Percentiles rank a stretch among this genome's conserved stretches.
phyloP scores from a whole-genome alignment of 2,797 vertebrate species.

The Mormyrus proboscirostris region DNA sequence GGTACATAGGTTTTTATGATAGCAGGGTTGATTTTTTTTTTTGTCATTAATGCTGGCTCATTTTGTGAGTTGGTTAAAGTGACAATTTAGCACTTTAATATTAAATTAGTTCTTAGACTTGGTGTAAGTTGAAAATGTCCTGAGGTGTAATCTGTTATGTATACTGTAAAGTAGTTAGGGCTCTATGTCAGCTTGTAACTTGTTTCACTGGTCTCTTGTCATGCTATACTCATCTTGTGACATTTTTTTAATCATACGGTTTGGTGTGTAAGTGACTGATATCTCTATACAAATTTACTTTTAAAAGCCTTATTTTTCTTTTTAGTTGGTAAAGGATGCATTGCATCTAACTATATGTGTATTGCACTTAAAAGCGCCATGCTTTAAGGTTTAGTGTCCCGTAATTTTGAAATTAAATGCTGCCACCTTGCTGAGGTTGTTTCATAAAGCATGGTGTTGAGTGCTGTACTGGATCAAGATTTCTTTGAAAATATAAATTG shows the following conservation, averaged over 20 bases:
- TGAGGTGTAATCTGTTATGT: background rate
- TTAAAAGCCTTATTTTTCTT: background rate
- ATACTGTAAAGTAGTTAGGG: background rate
- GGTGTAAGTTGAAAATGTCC: background rate
- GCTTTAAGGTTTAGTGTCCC: background rate
- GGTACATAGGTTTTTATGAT: background rate
- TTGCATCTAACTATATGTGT: background rate
- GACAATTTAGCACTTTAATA: background rate
- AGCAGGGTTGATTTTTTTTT: background rate
- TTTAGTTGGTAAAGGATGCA: background rate
- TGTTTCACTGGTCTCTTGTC: background rate
- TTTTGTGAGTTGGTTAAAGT: background rate
- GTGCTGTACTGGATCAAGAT: background rate
- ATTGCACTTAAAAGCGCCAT: background rate
- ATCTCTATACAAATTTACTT: background rate
- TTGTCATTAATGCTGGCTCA: background rate
- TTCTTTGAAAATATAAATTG: background rate
- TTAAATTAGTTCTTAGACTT: background rate
- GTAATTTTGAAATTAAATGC: background rate
- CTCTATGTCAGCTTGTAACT: background rate
- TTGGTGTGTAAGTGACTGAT: background rate
- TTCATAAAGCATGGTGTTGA: background rate
- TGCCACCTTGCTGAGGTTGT: background rate
- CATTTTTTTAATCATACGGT: background rate
- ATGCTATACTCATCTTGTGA: background rate